Evolutionary conservation across 2,797 vertebrate genomes (phyloP).

Genomic region (Anguilla anguilla): DNA sequence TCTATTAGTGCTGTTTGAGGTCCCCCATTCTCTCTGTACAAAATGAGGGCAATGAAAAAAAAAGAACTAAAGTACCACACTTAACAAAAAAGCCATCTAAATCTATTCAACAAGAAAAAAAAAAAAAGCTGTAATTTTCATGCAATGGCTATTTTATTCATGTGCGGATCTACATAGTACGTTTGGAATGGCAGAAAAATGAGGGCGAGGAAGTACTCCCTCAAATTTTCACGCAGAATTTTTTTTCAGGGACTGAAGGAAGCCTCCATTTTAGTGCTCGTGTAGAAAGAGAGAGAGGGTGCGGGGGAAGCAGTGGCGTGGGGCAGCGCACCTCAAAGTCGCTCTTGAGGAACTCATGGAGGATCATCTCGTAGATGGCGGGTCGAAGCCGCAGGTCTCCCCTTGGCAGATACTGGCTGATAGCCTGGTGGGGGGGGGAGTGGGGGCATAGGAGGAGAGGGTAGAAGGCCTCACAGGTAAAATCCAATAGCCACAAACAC

Average conservation of each 20-base stretch:
- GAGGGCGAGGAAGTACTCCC: too few species aligned
- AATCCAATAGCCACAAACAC: neutral
- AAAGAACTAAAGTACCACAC: neutral
- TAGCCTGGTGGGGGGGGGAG: slow-evolving; percentile 77
- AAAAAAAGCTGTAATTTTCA: neutral
- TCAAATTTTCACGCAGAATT: too few species aligned
- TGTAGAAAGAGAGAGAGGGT: neutral
- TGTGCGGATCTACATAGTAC: neutral
- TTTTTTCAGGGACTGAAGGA: neutral
- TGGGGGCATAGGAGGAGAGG: slow-evolving; percentile 5
- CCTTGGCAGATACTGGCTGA: slow-evolving; percentile 94
- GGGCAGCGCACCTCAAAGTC: slow-evolving; percentile 86
- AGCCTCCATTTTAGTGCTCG: neutral
- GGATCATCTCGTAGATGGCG: slow-evolving; percentile 97
- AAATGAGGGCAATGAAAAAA: neutral
- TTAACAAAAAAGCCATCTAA: neutral
- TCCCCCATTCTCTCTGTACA: neutral
- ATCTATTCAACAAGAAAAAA: neutral
- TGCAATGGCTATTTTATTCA: neutral
- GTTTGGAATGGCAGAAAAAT: neutral
- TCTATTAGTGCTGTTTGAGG: neutral
- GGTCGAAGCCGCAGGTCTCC: slow-evolving; percentile 92
- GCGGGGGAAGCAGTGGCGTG: too few species aligned
- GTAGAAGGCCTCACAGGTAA: neutral
- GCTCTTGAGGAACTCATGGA: slow-evolving; percentile 94